These are phyloP conservation scores for Sinocyclocheilus anophthalmus DNA, from an alignment of 2,113 vertebrate species.

Conservation along the genomic window DNA sequence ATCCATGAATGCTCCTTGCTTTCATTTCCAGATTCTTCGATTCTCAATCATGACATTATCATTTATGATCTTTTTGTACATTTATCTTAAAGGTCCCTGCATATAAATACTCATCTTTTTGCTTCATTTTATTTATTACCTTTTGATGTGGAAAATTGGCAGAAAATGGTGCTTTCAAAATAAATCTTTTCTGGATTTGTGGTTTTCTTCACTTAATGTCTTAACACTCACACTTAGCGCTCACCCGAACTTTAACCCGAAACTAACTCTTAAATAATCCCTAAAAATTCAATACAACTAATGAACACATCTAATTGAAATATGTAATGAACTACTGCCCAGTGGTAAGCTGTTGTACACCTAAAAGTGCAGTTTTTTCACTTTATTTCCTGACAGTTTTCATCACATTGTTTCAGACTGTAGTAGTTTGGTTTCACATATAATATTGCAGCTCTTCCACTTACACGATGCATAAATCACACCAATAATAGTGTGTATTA, in stretches of 20 bases:
- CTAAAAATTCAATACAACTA: no score
- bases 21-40: constrained; percentile 2
- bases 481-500: background rate
- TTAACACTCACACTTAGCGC: background rate
- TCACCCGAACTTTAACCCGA: background rate
- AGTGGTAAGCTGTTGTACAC: background rate
- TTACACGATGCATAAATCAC: background rate
- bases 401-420: background rate
- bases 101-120: background rate
- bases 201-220: background rate
- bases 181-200: background rate
- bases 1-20: background rate
- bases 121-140: background rate
- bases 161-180: background rate
- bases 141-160: background rate
- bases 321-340: background rate
- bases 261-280: background rate
- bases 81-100: background rate
- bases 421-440: background rate
- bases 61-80: background rate
- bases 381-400: no score
- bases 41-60: background rate
- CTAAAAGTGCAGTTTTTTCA: no score
- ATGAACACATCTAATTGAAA: background rate
- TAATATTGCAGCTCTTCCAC: no score